Evolutionary conservation across 30 jellyfish, hydroid and myxozoan species (phyloP), one percentile per base, ranked within the genome.

Genomic region (Aurelia coerulea): DNA sequence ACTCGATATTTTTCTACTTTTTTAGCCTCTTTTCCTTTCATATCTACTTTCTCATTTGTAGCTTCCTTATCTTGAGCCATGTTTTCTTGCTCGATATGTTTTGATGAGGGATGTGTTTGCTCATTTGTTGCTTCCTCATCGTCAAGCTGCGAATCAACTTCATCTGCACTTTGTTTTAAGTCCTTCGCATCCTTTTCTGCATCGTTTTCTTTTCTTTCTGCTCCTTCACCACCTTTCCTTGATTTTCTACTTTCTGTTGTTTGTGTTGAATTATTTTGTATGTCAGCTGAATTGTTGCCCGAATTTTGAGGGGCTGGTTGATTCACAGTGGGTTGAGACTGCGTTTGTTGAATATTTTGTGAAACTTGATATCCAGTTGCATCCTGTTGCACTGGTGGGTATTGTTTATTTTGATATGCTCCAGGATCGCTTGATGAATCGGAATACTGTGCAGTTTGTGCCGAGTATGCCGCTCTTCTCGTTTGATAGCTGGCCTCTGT

Each of bases 111-210:
- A 14, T 59, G 84, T 2, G 80, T 76, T 39, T 85, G 86, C 71
- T 85, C 95, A 65, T 85, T 85, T 10, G 95, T 85, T 18, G 88
- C 89, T 68, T 34, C 78, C 35, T 81, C 91, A 3, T 81, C 91
- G 42, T 81, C 91, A 8, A 76, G 56, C 63, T n/a, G 72, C 4
- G 91, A 81, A 31, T 67, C 83, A 23, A 19, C 3, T 53, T 81
- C 91, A 16, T 68, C 83, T 12, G 79, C 17, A 64, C 31, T 76
- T 46, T 29, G 31, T 42, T 68, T 68, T 18, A 19, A n/a, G 4
- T 81, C 91, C 32, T 66, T 81, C n/a, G 11, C 34, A 0, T 68
- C 81, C 34, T 81, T 73, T 34, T 81, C 84, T 16, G 64, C 65
- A 33, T 62, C 71, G 6, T 46, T 46, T 46, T 46, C 56, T 46